These are phyloP conservation scores for Gopherus flavomarginatus DNA, from an alignment of 2,113 vertebrate species.

Conservation along the genomic window DNA sequence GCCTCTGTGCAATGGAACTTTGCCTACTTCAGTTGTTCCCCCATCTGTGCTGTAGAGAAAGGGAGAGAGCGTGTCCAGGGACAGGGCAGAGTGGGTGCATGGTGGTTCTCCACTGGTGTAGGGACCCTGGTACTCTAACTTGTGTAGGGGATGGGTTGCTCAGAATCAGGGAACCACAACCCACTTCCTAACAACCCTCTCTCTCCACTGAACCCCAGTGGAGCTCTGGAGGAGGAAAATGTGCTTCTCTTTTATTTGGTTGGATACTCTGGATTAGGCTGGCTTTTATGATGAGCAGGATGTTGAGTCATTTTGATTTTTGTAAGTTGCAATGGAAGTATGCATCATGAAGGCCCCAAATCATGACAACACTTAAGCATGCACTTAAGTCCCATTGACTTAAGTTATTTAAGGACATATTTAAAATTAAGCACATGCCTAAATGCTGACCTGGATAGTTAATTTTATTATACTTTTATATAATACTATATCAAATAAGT, in stretches of 20 bases:
- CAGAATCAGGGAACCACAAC: not conserved
- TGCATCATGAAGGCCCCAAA: not conserved
- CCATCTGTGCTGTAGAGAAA: accelerated
- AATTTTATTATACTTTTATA: constrained; percentile 9
- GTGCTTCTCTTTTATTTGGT: not conserved
- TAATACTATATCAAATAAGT: not conserved
- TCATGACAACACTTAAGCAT: not conserved
- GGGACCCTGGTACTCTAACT: not conserved
- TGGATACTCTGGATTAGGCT: not conserved
- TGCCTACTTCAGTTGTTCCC: accelerated
- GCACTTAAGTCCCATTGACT: not conserved
- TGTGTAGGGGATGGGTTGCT: not conserved
- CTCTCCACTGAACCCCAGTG: not conserved
- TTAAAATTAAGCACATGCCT: not conserved
- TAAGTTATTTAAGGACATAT: constrained; percentile 12
- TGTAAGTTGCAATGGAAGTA: not conserved
- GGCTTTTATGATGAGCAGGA: not conserved
- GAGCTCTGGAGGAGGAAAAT: not conserved
- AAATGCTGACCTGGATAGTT: constrained; percentile 7
- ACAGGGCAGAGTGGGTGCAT: not conserved
- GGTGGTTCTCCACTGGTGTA: not conserved
- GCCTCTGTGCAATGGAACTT: not conserved
- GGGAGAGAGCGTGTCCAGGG: not conserved
- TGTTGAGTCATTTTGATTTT: not conserved
- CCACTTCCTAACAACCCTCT: not conserved